Percentiles rank a stretch among this genome's conserved stretches.
Evolutionary conservation across 2,888 invertebrate species (phyloP).

Genomic region (Heliconius ismenius): DNA sequence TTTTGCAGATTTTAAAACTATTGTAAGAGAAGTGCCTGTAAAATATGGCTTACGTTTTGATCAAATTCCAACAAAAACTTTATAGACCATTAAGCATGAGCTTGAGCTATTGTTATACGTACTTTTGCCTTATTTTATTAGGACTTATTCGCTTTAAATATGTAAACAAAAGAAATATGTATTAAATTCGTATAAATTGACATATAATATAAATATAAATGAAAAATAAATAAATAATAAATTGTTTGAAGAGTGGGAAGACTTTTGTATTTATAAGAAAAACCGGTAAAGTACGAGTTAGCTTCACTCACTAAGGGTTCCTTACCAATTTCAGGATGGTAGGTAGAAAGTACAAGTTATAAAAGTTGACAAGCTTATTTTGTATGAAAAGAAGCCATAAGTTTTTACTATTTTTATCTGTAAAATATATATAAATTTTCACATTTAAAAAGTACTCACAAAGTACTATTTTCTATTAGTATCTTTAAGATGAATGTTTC

Average conservation of each 20-base stretch:
- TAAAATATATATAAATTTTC: too few relatives aligned
- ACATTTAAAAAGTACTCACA: too few relatives aligned
- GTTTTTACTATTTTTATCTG: too few relatives aligned
- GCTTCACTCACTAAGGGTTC: too few relatives aligned
- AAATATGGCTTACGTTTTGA: not conserved
- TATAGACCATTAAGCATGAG: not conserved
- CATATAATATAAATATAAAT: not conserved
- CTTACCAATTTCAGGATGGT: too few relatives aligned
- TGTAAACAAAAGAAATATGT: not conserved
- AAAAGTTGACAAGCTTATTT: too few relatives aligned
- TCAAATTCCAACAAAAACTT: conserved; percentile 1
- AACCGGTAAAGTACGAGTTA: too few relatives aligned
- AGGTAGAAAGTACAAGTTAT: too few relatives aligned
- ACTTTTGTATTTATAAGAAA: not conserved
- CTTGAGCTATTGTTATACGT: not conserved
- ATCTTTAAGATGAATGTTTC: too few relatives aligned
- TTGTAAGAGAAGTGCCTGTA: not conserved
- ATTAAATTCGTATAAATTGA: not conserved
- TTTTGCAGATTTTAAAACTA: not conserved
- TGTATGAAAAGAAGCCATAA: too few relatives aligned
- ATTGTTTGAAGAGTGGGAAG: not conserved
- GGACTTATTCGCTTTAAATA: not conserved
- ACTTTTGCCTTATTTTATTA: not conserved
- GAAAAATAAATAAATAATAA: not conserved
- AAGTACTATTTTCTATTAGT: too few relatives aligned